Conservation (phyloP, 2,888 invertebrate species). For the Masnerella sp. region DNA sequence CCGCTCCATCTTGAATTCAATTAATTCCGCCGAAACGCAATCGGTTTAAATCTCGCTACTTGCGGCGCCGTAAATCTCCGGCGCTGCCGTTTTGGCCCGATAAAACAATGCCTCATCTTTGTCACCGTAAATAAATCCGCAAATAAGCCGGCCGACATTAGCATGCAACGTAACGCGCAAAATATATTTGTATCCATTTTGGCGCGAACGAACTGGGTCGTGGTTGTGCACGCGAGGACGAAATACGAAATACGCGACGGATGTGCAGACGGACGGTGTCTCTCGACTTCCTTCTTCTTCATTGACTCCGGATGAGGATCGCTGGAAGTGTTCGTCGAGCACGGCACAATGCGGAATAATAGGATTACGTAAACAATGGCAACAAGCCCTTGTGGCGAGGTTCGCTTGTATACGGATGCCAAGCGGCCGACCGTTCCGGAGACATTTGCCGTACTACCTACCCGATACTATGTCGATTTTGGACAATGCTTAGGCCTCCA, state of each 20-base stretch:
- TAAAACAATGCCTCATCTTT: slow-evolving; percentile 53
- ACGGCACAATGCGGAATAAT: slow-evolving; percentile 75
- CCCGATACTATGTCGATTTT: slow-evolving; percentile 74
- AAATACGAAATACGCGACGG: slow-evolving; percentile 57
- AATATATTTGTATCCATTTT: slow-evolving; percentile 47
- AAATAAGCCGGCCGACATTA: slow-evolving; percentile 39
- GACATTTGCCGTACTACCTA: slow-evolving; percentile 70
- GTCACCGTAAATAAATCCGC: slow-evolving; percentile 48
- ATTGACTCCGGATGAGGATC: slow-evolving; percentile 70
- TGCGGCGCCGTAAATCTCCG: slow-evolving; percentile 22
- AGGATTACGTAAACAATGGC: slow-evolving; percentile 77
- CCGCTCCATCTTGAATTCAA: slow-evolving; percentile 38
- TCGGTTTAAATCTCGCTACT: slow-evolving; percentile 30
- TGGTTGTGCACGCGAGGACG: slow-evolving; percentile 55
- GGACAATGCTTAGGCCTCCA: slow-evolving; percentile 65
- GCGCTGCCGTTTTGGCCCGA: slow-evolving; percentile 8
- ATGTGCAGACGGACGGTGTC: slow-evolving; percentile 50
- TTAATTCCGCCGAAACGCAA: slow-evolving; percentile 28
- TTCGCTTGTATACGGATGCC: slow-evolving; percentile 54
- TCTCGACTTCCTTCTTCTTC: slow-evolving; percentile 61
- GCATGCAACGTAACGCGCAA: slow-evolving; percentile 35
- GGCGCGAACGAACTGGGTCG: slow-evolving; percentile 35
- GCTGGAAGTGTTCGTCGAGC: slow-evolving; percentile 72
- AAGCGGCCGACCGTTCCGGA: slow-evolving; percentile 58
- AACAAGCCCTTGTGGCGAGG: slow-evolving; percentile 75